These are phyloP conservation scores for Phenacoccus solenopsis DNA, from an alignment of 1,140 invertebrate genomes.

Conservation along the genomic window DNA sequence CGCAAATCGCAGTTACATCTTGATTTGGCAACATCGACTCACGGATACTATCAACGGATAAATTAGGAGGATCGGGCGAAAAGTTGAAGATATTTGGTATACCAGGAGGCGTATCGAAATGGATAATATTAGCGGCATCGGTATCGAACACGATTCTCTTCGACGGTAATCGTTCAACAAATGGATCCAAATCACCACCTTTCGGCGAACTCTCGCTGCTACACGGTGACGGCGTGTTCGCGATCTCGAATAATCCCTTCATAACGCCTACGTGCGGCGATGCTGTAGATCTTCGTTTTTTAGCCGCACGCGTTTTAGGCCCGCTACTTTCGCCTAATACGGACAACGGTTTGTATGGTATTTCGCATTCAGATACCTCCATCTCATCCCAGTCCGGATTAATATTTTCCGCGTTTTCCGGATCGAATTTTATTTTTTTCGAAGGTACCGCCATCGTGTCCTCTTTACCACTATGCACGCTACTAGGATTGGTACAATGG, in stretches of 20 bases:
- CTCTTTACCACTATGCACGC: background rate
- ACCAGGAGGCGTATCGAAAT: background rate
- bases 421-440: background rate
- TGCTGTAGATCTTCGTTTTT: too few relatives aligned
- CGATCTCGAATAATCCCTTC: background rate
- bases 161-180: background rate
- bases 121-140: background rate
- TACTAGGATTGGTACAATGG: background rate
- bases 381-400: background rate
- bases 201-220: too few relatives aligned
- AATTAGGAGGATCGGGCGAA: background rate
- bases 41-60: background rate
- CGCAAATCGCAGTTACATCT: background rate
- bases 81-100: background rate
- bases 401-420: background rate
- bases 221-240: background rate
- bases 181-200: background rate
- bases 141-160: background rate
- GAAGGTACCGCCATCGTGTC: background rate
- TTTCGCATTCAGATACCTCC: background rate
- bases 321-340: too few relatives aligned
- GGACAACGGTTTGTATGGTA: too few relatives aligned
- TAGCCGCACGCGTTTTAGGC: too few relatives aligned
- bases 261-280: too few relatives aligned
- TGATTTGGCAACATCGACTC: background rate